Evolutionary conservation across 2,113 vertebrate genomes (phyloP).

Genomic region (Seriola dumerili): DNA sequence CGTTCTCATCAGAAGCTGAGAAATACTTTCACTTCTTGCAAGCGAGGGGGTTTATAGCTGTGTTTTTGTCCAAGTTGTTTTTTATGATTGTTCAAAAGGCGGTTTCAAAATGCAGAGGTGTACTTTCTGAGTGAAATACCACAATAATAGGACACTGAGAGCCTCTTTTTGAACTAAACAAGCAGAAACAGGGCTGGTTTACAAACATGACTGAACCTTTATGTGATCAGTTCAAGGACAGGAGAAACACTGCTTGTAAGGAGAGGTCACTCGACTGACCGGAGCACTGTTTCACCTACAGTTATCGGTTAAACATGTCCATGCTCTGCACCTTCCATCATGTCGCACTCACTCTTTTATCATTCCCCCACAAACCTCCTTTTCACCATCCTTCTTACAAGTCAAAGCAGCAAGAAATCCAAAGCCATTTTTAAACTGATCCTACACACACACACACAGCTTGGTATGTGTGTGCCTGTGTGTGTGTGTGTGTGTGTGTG

Average conservation of each 20-base stretch:
- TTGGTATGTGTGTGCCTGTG: background rate
- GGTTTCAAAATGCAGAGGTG: background rate
- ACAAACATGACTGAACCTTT: background rate
- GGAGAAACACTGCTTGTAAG: background rate
- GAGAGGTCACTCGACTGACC: background rate
- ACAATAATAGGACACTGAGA: background rate
- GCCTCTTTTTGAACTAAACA: background rate
- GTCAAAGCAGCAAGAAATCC: slow-evolving; percentile 22
- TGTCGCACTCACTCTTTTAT: slow-evolving; percentile 25
- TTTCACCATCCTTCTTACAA: slow-evolving; percentile 7
- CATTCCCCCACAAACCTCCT: slow-evolving; percentile 11
- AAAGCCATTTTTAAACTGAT: background rate
- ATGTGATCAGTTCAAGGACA: background rate
- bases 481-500: slow-evolving; percentile 5
- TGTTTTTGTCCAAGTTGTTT: background rate
- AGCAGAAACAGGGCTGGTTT: background rate
- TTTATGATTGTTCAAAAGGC: background rate
- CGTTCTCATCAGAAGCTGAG: background rate
- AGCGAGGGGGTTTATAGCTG: background rate
- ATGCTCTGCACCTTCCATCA: background rate
- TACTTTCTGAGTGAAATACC: background rate
- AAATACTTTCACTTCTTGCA: background rate
- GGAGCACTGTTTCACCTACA: background rate
- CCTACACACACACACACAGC: slow-evolving; percentile 8
- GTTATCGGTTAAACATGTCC: slow-evolving; percentile 10